Evolutionary conservation across 2,888 invertebrate genomes (phyloP).

Genomic region (Apantesis nais): DNA sequence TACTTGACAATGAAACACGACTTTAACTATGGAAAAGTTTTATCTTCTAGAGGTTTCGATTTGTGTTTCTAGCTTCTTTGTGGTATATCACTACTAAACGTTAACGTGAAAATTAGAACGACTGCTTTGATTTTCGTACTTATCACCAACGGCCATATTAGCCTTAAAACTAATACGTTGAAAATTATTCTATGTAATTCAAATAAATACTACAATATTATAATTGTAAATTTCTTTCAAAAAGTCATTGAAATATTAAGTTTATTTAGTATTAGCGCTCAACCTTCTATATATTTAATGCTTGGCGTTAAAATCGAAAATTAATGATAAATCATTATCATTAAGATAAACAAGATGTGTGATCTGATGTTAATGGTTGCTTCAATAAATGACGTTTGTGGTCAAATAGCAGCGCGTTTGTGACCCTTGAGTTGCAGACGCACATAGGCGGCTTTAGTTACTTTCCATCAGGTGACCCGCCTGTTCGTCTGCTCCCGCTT

Average conservation of each 20-base stretch:
- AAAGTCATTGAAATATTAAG: no score
- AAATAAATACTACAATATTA: neutral
- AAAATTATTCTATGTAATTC: neutral
- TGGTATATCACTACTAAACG: no score
- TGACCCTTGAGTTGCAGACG: no score
- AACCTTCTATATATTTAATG: neutral
- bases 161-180: neutral
- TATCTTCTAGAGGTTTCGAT: neutral
- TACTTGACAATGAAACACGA: conserved; percentile 16
- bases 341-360: neutral
- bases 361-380: neutral
- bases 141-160: neutral
- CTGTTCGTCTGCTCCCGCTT: no score
- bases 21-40: conserved; percentile 5
- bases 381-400: neutral
- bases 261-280: no score
- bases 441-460: no score
- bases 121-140: neutral
- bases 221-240: no score
- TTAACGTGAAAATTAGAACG: neutral
- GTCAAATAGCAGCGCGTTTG: no score
- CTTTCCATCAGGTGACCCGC: no score
- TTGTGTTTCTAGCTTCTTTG: neutral
- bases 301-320: neutral
- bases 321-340: neutral